Percentiles rank a stretch among this genome's conserved stretches.
Evolutionary conservation across 2,797 vertebrate species (phyloP).

Genomic region (Cercopithecus mitis): DNA sequence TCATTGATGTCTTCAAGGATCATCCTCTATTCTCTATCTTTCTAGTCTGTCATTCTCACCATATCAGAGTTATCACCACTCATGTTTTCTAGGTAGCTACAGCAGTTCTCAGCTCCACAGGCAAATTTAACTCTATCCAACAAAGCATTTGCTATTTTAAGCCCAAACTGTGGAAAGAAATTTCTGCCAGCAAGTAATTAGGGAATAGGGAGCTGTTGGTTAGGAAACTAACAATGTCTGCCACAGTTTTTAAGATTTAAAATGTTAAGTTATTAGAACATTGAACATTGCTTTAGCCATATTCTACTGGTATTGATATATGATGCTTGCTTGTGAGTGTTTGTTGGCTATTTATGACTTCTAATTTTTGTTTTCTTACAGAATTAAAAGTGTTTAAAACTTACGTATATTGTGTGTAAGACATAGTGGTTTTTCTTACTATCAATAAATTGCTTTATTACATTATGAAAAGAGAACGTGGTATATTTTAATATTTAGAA

Average conservation of each 20-base stretch:
- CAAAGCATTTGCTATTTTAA: conserved; percentile 50
- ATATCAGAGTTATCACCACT: neutral
- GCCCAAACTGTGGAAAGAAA: conserved; percentile 23
- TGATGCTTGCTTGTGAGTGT: neutral
- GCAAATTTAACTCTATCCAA: conserved; percentile 33
- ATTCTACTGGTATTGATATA: neutral
- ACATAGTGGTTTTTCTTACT: neutral
- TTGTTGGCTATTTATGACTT: neutral
- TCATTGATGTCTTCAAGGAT: neutral
- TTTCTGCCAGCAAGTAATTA: conserved; percentile 50
- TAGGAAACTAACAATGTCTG: conserved; percentile 35
- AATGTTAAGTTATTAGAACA: conserved; percentile 28
- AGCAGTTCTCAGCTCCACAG: conserved; percentile 4
- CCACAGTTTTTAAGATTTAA: conserved; percentile 33
- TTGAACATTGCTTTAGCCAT: neutral
- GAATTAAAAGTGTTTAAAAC: conserved; percentile 16
- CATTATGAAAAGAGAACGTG: neutral
- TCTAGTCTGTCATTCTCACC: neutral
- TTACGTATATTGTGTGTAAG: neutral
- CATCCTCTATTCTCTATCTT: neutral
- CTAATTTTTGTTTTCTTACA: neutral
- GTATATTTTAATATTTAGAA: conserved; percentile 9
- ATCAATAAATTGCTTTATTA: neutral
- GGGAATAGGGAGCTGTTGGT: neutral
- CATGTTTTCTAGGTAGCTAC: neutral